Evolutionary conservation across 1,140 invertebrate species (phyloP).

Genomic region (Cydia fagiglandana): DNA sequence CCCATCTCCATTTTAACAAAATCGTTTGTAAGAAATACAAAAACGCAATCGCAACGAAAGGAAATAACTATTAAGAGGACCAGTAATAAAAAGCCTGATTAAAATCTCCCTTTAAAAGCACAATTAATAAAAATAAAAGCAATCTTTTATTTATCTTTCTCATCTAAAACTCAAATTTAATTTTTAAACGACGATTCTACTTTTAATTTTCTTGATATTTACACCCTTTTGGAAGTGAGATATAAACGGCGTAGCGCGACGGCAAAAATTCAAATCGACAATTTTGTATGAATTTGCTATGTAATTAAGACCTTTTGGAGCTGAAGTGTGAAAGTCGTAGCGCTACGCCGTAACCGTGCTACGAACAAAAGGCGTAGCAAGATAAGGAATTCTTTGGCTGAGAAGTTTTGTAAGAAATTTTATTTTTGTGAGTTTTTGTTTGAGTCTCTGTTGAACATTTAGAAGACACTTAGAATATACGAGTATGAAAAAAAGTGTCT

Average conservation of each 20-base stretch:
- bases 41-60: background rate
- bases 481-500: too few species aligned
- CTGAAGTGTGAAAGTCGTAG: slow-evolving; percentile 1
- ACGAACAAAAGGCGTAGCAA: slow-evolving; percentile 30
- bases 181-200: background rate
- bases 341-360: slow-evolving; percentile 13
- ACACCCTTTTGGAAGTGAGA: background rate
- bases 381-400: slow-evolving; percentile 21
- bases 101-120: background rate
- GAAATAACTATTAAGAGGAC: background rate
- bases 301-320: too few species aligned
- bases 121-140: slow-evolving; percentile 14
- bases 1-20: background rate
- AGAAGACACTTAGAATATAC: too few species aligned
- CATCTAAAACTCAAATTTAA: background rate
- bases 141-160: slow-evolving; percentile 8
- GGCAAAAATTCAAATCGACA: too few species aligned
- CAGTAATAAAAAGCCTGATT: background rate
- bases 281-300: too few species aligned
- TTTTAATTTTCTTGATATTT: background rate
- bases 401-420: slow-evolving; percentile 7
- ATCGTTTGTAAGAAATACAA: background rate
- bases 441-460: background rate
- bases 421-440: background rate
- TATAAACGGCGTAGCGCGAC: too few species aligned